Conservation (phyloP, 53 echinoderm and acorn worm species). For the Paracentrotus lividus region DNA sequence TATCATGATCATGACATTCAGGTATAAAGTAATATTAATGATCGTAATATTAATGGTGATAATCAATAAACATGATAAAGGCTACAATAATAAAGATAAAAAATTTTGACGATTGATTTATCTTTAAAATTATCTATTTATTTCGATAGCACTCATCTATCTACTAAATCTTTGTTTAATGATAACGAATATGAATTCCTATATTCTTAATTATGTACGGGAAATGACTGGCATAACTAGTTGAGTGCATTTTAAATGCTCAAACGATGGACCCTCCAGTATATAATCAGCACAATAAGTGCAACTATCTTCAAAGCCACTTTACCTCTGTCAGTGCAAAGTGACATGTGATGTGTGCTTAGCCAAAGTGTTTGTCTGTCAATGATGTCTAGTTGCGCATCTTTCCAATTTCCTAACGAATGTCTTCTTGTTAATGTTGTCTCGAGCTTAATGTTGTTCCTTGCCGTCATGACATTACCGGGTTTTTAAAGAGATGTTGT, state of each 20-base stretch:
- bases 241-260: background rate
- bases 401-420: background rate
- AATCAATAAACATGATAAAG: too few relatives aligned
- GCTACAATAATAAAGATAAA: too few relatives aligned
- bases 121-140: too few relatives aligned
- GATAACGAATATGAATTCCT: background rate
- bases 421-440: background rate
- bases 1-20: too few relatives aligned
- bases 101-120: too few relatives aligned
- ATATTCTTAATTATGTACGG: background rate
- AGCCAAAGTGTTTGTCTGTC: background rate
- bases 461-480: too few relatives aligned
- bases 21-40: too few relatives aligned
- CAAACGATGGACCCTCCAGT: background rate
- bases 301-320: background rate
- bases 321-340: background rate
- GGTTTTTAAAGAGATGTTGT: too few relatives aligned
- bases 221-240: background rate
- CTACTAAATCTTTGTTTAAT: background rate
- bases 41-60: too few relatives aligned
- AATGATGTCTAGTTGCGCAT: background rate
- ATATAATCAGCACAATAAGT: background rate
- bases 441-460: too few relatives aligned
- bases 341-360: background rate
- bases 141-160: too few relatives aligned